Percentiles rank a stretch among this genome's conserved stretches.
Conservation (phyloP, 2,797 vertebrate genomes). For the Megaceryle alcyon region DNA sequence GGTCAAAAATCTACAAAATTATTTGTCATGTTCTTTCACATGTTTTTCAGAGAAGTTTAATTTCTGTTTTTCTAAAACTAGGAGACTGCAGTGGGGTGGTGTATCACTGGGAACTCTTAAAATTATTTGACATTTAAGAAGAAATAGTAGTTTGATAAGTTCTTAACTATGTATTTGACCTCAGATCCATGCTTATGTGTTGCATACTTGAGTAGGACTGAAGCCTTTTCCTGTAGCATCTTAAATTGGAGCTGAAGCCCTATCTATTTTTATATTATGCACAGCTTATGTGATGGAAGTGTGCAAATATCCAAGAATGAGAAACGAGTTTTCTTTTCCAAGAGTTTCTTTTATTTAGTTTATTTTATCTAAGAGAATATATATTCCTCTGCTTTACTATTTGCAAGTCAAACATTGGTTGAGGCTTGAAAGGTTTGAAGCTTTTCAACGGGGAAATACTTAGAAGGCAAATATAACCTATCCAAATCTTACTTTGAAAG, state of each 20-base stretch:
- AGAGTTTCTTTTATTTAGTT: background rate
- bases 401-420: background rate
- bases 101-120: background rate
- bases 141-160: background rate
- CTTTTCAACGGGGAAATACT: constrained; percentile 14
- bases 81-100: background rate
- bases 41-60: background rate
- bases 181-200: background rate
- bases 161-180: background rate
- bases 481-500: constrained; percentile 35
- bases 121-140: background rate
- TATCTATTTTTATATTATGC: background rate
- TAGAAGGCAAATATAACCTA: constrained; percentile 13
- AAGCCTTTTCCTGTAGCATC: background rate
- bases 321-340: background rate
- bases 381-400: background rate
- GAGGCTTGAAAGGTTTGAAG: constrained; percentile 7
- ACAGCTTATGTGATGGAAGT: background rate
- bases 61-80: background rate
- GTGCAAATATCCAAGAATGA: background rate
- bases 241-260: background rate
- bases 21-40: background rate
- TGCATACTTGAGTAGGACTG: background rate
- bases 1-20: background rate
- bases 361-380: background rate